Conservation (phyloP, 1,140 invertebrate species). For the Panagrolaimus sp. region DNA sequence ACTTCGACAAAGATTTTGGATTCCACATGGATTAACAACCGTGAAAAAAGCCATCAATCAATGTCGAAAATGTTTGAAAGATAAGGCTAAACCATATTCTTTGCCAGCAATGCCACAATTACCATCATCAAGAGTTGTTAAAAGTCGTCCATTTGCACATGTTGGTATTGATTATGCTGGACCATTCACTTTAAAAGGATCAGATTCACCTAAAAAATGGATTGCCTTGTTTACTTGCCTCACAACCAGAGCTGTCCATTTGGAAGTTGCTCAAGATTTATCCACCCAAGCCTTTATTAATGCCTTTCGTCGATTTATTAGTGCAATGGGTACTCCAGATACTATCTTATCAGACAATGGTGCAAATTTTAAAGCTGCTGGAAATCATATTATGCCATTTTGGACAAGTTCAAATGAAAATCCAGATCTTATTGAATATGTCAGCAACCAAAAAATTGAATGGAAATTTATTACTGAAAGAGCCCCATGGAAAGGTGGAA, state of each 20-base stretch:
- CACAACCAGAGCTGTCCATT: background rate
- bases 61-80: background rate
- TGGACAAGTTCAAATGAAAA: background rate
- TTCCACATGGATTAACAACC: background rate
- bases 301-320: background rate
- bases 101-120: background rate
- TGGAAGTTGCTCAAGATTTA: background rate
- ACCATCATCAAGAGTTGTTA: background rate
- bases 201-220: background rate
- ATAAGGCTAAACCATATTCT: background rate
- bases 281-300: background rate
- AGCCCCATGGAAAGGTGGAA: background rate
- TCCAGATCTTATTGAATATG: background rate
- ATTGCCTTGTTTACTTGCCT: background rate
- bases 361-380: background rate
- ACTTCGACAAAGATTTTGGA: background rate
- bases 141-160: background rate
- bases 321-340: background rate
- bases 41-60: background rate
- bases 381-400: background rate
- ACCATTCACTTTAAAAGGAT: background rate
- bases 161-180: background rate
- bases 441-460: background rate
- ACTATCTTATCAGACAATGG: background rate
- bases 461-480: background rate